Conservation (phyloP, 2,797 vertebrate species). For the Hephaestus fuliginosus region DNA sequence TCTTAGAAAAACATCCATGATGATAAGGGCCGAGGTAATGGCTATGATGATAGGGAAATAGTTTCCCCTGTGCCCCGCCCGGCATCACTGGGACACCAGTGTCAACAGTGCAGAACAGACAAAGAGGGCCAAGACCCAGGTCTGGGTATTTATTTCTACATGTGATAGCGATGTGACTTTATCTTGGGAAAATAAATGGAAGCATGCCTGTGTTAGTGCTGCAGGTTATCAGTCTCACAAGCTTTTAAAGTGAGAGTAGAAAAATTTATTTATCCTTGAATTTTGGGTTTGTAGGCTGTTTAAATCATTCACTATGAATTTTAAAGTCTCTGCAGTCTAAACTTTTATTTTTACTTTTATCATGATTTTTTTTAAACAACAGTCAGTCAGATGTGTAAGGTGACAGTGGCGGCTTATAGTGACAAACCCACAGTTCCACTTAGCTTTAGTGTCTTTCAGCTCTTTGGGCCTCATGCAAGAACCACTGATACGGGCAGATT, state of each 20-base stretch:
- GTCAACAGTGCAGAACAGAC: slow-evolving; percentile 33
- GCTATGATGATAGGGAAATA: slow-evolving; percentile 75
- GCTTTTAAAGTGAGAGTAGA: slow-evolving; percentile 31
- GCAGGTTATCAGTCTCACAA: slow-evolving; percentile 4
- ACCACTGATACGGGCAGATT: not conserved
- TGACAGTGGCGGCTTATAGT: not conserved
- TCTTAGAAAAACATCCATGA: slow-evolving; percentile 73
- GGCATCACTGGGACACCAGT: slow-evolving; percentile 42
- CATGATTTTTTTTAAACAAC: too few relatives aligned
- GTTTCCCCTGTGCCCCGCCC: slow-evolving; percentile 66
- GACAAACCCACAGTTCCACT: not conserved
- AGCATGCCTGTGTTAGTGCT: slow-evolving; percentile 38
- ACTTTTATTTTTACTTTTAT: not conserved
- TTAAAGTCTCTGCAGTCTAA: not conserved
- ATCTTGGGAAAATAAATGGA: slow-evolving; percentile 65
- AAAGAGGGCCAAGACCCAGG: slow-evolving; percentile 23
- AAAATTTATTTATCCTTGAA: not conserved
- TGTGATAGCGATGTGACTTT: slow-evolving; percentile 55
- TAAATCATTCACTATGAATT: not conserved
- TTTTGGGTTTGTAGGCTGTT: not conserved
- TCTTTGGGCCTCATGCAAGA: not conserved
- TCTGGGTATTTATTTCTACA: slow-evolving; percentile 57
- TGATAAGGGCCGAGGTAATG: slow-evolving; percentile 75
- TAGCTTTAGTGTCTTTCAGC: not conserved
- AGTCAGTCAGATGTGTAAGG: not conserved